Conservation (phyloP, 2,888 invertebrate genomes). For the Euzetes globulus region DNA sequence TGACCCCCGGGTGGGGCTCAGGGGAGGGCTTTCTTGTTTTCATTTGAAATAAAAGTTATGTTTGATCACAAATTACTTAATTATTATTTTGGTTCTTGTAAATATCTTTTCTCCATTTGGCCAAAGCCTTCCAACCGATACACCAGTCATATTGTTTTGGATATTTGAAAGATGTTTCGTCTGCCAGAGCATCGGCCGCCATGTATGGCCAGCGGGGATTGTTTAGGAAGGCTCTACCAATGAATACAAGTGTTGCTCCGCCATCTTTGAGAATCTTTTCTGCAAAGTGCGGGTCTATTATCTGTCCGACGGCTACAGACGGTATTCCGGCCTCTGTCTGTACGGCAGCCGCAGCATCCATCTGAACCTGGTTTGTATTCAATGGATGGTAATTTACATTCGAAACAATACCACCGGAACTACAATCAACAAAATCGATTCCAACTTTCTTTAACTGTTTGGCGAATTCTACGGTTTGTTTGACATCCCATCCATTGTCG, state of each 20-base stretch:
- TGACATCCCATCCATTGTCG: conserved; percentile 17
- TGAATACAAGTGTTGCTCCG: conserved; percentile 11
- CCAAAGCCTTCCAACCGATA: conserved; percentile 4
- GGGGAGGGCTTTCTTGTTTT: too few species aligned
- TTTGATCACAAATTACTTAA: too few species aligned
- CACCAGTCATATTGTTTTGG: conserved; percentile 25
- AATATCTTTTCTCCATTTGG: conserved; percentile 15
- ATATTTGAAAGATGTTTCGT: background rate
- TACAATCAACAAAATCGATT: conserved; percentile 10
- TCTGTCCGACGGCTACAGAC: conserved; percentile 23
- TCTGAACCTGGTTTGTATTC: background rate
- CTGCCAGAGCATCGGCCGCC: background rate
- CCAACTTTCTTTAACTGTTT: conserved; percentile 12
- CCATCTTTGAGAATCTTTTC: conserved; percentile 6
- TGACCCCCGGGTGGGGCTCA: too few species aligned
- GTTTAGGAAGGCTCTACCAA: conserved; percentile 19
- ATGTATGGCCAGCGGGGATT: conserved; percentile 19
- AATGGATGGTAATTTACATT: background rate
- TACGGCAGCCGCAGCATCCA: background rate
- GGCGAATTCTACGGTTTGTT: conserved; percentile 8
- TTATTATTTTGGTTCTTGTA: too few species aligned
- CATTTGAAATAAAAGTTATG: too few species aligned
- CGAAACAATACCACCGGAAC: background rate
- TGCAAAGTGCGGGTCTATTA: background rate
- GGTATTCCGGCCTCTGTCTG: conserved; percentile 4